phyloP scores from a whole-genome alignment of 2,113 vertebrate genomes.

The human region DNA sequence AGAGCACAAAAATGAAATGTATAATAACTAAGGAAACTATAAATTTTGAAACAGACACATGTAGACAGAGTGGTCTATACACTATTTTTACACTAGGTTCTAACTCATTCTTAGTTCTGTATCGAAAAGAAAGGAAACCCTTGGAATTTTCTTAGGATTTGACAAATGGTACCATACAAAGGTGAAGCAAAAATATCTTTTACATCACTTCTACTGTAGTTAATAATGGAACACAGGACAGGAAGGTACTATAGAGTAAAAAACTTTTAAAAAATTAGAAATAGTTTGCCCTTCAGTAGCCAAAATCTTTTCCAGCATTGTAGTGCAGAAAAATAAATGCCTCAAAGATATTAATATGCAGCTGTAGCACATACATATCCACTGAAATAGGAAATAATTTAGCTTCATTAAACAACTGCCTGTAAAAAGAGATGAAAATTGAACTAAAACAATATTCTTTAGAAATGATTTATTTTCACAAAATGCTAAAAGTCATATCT shows the following conservation, averaged over 20 bases:
- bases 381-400: neutral
- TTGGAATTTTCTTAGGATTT: neutral
- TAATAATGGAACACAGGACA: neutral
- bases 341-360: neutral
- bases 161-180: neutral
- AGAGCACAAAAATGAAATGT: neutral
- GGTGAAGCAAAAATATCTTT: neutral
- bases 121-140: neutral
- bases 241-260: neutral
- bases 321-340: neutral
- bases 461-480: neutral
- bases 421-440: neutral
- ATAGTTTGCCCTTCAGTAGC: neutral
- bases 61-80: neutral
- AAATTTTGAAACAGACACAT: neutral
- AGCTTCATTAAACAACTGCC: neutral
- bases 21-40: neutral
- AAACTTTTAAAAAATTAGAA: slow-evolving; percentile 18
- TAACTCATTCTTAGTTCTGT: neutral
- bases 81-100: neutral
- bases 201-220: neutral
- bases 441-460: neutral
- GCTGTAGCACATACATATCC: neutral
- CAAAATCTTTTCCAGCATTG: neutral
- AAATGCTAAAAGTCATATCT: neutral